Base-by-base conservation (phyloP, 2,888 invertebrate species). In the Trisateles emortualis region DNA sequence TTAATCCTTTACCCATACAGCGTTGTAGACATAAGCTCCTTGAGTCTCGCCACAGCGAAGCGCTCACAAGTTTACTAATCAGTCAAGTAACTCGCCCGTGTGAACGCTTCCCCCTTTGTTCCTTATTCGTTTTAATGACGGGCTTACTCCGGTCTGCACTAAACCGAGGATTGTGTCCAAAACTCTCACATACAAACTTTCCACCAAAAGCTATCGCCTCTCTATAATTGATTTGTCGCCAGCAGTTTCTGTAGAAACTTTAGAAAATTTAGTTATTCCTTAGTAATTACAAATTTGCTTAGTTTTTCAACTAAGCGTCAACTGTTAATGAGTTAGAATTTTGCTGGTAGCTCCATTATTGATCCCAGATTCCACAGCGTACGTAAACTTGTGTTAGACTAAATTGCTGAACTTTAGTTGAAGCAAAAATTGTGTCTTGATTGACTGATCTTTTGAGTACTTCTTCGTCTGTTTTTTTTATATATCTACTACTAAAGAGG, bases 71-170 rank as follows among this genome's bases (percentile, higher is more conserved):
- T 39, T 40, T 29, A 11, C 10, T 11, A 29, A 39, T 39, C 38
- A 38, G 44, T 53, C 54, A 5, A 68, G 56, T 55, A 41, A 51
- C 36, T 54, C 9, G 14, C 17, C 8, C 32, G 45, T 52, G 26
- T 42, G 42, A 57, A 67, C 38, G 33, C 41, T 47, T 41, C 45
- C 33, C 10, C 52, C 48, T 54, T 52, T 58, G 68, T 76, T 59
- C 68, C 65, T 50, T 69, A 60, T 68, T 75, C 70, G 73, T 74
- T 81, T 78, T 80, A 79, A 79, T 76, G 76, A 76, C 69, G 59
- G 39, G 76, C 75, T 82, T 76, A 70, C 62, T 42, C 53, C 43
- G 55, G 54, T 54, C 47, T 35, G 47, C 49, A 61, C 51, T 72
- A 70, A 75, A 65, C 68, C 71, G 26, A 42, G 65, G 64, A 68